phyloP scores from a whole-genome alignment of 1,140 invertebrate species.

The Mya arenaria region DNA sequence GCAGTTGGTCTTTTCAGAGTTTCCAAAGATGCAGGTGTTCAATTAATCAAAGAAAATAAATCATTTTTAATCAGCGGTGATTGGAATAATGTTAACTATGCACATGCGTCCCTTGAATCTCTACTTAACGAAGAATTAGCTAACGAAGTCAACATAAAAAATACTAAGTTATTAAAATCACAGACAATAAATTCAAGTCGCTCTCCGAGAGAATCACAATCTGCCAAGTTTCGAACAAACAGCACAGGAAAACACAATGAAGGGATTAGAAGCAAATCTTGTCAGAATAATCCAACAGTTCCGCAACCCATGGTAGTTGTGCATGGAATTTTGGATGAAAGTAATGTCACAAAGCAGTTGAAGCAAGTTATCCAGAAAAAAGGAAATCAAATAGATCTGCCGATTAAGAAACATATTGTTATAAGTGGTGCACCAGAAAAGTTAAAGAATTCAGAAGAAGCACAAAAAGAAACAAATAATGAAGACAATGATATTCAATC shows the following conservation, averaged over 20 bases:
- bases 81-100: slow-evolving; percentile 27
- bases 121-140: slow-evolving; percentile 29
- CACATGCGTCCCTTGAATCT: slow-evolving; percentile 18
- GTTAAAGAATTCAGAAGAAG: background rate
- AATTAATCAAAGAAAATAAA: slow-evolving; percentile 14
- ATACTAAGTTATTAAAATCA: background rate
- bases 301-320: background rate
- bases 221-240: background rate
- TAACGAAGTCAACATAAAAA: background rate
- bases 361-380: background rate
- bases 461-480: background rate
- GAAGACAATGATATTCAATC: background rate
- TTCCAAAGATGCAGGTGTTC: slow-evolving; percentile 27
- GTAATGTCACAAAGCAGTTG: background rate
- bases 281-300: background rate
- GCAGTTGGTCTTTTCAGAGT: slow-evolving; percentile 21
- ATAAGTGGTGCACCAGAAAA: background rate
- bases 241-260: background rate
- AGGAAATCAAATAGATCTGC: background rate
- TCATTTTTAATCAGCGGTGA: slow-evolving; percentile 28
- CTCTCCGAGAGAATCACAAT: background rate
- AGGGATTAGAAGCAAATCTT: background rate
- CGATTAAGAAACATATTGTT: background rate
- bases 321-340: too few species aligned
- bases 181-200: background rate